Conservation (phyloP, 1,140 invertebrate species). For the Papilio polyxenes region DNA sequence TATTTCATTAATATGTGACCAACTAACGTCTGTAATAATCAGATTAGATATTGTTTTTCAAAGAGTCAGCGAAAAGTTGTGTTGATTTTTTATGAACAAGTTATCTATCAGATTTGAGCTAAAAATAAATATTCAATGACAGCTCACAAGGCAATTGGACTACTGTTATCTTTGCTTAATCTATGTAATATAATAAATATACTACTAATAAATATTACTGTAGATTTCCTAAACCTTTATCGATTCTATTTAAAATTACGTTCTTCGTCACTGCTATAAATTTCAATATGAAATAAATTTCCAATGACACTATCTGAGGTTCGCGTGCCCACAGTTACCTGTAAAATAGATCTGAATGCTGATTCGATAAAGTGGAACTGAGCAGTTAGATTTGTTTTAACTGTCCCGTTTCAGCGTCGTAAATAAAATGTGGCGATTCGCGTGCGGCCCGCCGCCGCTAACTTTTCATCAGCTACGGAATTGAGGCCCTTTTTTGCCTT, state of each 20-base stretch:
- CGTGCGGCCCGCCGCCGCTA: slow-evolving; percentile 39
- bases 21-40: no score
- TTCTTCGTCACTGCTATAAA: background rate
- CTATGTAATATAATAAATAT: no score
- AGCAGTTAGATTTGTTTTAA: slow-evolving; percentile 51
- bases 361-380: slow-evolving; percentile 55
- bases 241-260: background rate
- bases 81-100: no score
- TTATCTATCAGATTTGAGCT: no score
- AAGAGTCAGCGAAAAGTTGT: no score
- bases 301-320: slow-evolving; percentile 41
- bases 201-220: no score
- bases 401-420: slow-evolving; percentile 39
- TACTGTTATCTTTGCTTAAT: no score
- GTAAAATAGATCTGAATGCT: slow-evolving; percentile 46
- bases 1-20: no score
- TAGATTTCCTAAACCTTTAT: no score
- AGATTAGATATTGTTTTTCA: no score
- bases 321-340: slow-evolving; percentile 45
- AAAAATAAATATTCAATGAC: no score
- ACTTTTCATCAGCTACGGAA: slow-evolving; percentile 37
- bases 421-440: slow-evolving; percentile 43
- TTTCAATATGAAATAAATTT: slow-evolving; percentile 35
- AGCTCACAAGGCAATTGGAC: no score
- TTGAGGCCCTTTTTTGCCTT: background rate